Base-by-base conservation (phyloP, 2,888 invertebrate species). In the Drosophila rellima region DNA sequence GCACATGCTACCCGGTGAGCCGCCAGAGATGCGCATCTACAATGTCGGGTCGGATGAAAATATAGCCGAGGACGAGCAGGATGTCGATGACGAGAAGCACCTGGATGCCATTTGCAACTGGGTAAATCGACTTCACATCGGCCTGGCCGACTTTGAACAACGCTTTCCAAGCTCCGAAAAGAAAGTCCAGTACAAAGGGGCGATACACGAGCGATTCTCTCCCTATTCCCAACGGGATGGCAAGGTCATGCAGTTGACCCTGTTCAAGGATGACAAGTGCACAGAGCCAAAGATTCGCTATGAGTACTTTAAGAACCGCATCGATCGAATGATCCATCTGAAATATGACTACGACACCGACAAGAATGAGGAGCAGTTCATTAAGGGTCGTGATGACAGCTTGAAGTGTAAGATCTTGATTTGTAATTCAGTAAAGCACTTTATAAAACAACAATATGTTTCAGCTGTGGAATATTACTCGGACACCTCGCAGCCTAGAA, bases 161-260 rank as follows among this genome's bases (percentile, higher is more conserved):
- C 94, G 96, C 10, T 98, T 95, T 92, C 97, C 97, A 0, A 95
- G 95, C 20, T 95, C 95, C 26, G 94, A 94, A 45, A 96, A 95
- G 90, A 93, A 92, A 3, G 93, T 95, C 2, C 93, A 94, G 73
- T 98, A 95, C 90, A 97, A 96, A 90, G 95, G 95, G 78, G 94
- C 95, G 0, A 93, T 96, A 39, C 93, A 96, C 7, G 96, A 97
- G 90, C 94, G 96, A 73, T 97, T 95, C 91, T 95, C 97, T 0
- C 95, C 96, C 0, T 97, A 97, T 82, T 94, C 95, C 0, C 94
- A 96, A 84, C 93, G 92, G 0, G 96, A 97, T 90, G 98, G 97
- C 0, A 92, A 89, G 63, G 63, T 82, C 2, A 83, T 74, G 69
- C 90, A 90, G 45, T 23, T 92, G 31, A 92, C 91, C 0, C 10